phyloP scores from a whole-genome alignment of 2,797 vertebrate species.

The Silurus aristotelis region DNA sequence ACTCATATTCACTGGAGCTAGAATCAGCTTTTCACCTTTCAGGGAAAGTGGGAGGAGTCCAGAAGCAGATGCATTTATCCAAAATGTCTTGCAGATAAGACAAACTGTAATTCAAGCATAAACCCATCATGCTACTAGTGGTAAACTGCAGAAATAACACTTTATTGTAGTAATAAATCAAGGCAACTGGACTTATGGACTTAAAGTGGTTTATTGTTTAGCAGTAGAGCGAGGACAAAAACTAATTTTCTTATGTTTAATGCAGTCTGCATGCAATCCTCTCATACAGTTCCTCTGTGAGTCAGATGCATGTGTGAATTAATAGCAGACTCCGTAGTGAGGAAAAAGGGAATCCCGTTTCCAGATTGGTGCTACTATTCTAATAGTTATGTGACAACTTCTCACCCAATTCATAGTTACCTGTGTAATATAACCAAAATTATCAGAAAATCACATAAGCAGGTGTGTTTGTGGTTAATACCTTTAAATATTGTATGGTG shows the following conservation, averaged over 20 bases:
- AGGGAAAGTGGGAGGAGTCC: neutral
- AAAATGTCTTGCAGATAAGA: neutral
- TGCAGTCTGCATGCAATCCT: neutral
- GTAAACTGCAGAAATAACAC: neutral
- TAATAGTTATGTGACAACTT: neutral
- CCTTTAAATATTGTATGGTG: neutral
- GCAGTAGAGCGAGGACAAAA: neutral
- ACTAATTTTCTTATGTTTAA: neutral
- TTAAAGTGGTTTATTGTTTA: neutral
- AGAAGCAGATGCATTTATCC: neutral
- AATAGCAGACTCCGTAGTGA: no score
- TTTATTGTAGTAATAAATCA: neutral
- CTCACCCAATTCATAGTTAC: neutral
- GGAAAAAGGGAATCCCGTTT: neutral
- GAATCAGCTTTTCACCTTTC: constrained; percentile 4
- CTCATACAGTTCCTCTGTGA: neutral
- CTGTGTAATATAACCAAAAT: neutral
- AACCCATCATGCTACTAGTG: neutral
- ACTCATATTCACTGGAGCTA: constrained; percentile 14
- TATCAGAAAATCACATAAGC: neutral
- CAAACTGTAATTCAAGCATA: neutral
- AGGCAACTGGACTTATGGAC: constrained; percentile 20
- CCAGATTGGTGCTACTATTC: neutral
- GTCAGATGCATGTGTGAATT: neutral
- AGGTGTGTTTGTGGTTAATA: neutral